A percentile compares a stretch with the other conserved stretches of the same genome.
phyloP scores from a whole-genome alignment of 2,797 vertebrate genomes.

The Poecilia picta region DNA sequence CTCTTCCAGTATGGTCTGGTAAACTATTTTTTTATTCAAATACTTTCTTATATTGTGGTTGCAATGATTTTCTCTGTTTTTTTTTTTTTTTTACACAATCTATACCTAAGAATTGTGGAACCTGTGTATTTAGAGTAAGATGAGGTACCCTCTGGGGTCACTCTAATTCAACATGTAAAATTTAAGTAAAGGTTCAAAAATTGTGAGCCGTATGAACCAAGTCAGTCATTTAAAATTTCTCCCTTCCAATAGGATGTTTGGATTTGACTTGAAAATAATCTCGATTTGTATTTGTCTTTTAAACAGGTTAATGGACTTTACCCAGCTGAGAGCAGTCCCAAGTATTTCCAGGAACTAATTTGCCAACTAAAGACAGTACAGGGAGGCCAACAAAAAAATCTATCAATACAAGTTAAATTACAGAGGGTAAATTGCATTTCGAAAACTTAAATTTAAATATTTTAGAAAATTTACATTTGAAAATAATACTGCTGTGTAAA shows the following conservation, averaged over 20 bases:
- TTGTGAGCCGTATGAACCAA: neutral
- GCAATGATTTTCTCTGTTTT: neutral
- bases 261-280: neutral
- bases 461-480: neutral
- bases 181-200: neutral
- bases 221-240: neutral
- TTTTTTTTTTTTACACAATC: neutral
- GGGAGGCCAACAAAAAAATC: neutral
- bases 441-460: neutral
- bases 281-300: neutral
- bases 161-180: neutral
- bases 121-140: no score
- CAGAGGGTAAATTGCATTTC: neutral
- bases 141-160: no score
- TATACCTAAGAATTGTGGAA: neutral
- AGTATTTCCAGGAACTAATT: neutral
- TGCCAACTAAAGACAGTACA: neutral
- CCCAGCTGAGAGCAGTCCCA: neutral
- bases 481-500: neutral
- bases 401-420: neutral
- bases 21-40: neutral
- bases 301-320: neutral
- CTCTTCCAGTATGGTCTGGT: neutral
- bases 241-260: neutral
- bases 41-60: neutral